phyloP scores from a whole-genome alignment of 2,888 invertebrate genomes.

The Mactromeris polynyma region DNA sequence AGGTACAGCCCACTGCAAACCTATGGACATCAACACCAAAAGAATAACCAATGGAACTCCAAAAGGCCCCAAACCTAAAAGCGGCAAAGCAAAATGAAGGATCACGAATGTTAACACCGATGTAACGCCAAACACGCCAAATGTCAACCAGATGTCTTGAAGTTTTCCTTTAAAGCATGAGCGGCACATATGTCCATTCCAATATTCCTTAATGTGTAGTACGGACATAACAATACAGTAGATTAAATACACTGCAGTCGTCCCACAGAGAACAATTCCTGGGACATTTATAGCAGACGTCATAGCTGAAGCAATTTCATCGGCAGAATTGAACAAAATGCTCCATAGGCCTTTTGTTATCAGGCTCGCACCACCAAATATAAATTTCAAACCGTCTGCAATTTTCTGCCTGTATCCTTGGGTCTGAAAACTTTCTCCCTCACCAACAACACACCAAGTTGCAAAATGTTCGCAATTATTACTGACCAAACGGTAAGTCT shows the following conservation, averaged over 20 bases:
- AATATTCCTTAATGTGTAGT: conserved; percentile 13
- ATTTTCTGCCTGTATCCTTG: neutral
- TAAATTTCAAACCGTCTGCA: neutral
- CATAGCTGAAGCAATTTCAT: conserved; percentile 2
- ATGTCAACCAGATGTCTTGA: conserved; percentile 38
- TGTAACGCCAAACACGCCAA: conserved; percentile 37
- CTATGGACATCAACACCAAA: conserved; percentile 15
- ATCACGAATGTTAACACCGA: conserved; percentile 32
- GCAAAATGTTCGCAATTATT: too few relatives aligned
- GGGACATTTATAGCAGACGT: neutral
- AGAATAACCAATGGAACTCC: conserved; percentile 23
- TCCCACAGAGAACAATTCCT: neutral
- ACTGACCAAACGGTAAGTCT: neutral
- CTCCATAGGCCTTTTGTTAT: neutral
- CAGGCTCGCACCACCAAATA: neutral
- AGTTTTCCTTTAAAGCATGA: conserved; percentile 36
- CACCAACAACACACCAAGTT: conserved; percentile 32
- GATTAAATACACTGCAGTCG: neutral
- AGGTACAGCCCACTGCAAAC: conserved; percentile 16
- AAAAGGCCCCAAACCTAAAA: neutral
- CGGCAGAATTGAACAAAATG: neutral
- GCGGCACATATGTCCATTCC: conserved; percentile 24
- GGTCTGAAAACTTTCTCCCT: conserved; percentile 15
- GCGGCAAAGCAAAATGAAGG: conserved; percentile 29
- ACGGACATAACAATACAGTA: conserved; percentile 33